Base-by-base conservation (phyloP, 1,140 invertebrate genomes). In the Antheraea mylitta region DNA sequence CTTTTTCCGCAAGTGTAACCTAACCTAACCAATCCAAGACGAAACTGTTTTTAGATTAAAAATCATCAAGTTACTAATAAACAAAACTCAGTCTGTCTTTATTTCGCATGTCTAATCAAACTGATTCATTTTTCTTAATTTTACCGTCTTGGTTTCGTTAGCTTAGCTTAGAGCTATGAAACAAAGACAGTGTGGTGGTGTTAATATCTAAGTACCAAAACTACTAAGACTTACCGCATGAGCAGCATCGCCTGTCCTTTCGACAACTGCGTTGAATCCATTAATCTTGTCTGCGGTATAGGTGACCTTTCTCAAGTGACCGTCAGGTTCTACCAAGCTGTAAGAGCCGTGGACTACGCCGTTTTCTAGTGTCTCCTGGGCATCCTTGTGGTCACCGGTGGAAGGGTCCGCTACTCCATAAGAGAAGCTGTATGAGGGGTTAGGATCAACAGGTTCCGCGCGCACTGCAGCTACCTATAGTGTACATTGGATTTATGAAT, bases 381-480 rank as follows among this genome's bases (percentile, higher is more conserved):
- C 94, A 80, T 94, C 94, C 82, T 96, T 95, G 72, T 94, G 94
- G 85, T 96, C 95, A 60, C 96, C 95, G 30, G 94, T 96, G 72
- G 94, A 88, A 0, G 94, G 94, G 81, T 96, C 96, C 11, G 94
- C 93, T 2, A 96, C 95, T 48, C 95, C 94, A 86, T 96, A 96
- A 19, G 94, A 94, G 90, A 94, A 96, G 81, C 93, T 95, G 85
- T 96, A 96, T 58, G 95, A 94, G 4, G 95, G 96, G 88, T 96
- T 94, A 7, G 95, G 94, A 86, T 96, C 95, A 73, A 94, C 93
- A 19, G 94, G 94, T 81, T 96, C 94, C 0, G 93, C 87, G 62
- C 79, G 83, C 16, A 91, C 82, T 36, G 53, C 58, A 0, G 48
- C 48, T 30, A 58, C 65, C 64, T 65, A 19, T 53, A 16, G 45